phyloP scores from a whole-genome alignment of 2,797 vertebrate genomes.

The Phylloscopus collybita region DNA sequence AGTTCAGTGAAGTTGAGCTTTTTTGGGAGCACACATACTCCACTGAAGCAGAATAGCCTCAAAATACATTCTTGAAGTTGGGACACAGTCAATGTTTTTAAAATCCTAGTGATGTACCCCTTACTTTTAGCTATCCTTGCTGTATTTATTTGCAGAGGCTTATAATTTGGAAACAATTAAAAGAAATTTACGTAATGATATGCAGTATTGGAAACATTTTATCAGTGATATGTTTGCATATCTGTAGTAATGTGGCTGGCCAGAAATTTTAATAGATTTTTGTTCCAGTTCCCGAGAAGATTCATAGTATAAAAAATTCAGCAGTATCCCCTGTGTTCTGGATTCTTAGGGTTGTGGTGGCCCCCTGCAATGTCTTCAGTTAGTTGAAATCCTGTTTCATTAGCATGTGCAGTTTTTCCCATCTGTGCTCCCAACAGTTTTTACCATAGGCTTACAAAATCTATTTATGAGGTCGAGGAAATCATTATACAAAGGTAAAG shows the following conservation, averaged over 20 bases:
- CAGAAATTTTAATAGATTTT: conserved; percentile 39
- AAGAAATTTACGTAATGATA: conserved; percentile 16
- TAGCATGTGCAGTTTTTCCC: background rate
- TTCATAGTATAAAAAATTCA: background rate
- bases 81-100: background rate
- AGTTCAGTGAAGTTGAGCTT: background rate
- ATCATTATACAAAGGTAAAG: background rate
- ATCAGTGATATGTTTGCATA: conserved; percentile 50
- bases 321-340: background rate
- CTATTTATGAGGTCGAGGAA: background rate
- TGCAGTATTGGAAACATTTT: conserved; percentile 35
- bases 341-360: background rate
- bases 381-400: background rate
- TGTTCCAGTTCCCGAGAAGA: conserved; percentile 34
- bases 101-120: background rate
- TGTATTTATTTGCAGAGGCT: background rate
- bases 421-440: background rate
- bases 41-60: background rate
- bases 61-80: background rate
- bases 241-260: conserved; percentile 33
- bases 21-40: background rate
- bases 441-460: background rate
- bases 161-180: conserved; percentile 47
- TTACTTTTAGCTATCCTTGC: background rate
- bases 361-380: background rate